A percentile compares a stretch with the other conserved stretches of the same genome.
These are phyloP conservation scores for Vireo altiloquus DNA, from an alignment of 2,113 vertebrate species.

Conservation along the genomic window DNA sequence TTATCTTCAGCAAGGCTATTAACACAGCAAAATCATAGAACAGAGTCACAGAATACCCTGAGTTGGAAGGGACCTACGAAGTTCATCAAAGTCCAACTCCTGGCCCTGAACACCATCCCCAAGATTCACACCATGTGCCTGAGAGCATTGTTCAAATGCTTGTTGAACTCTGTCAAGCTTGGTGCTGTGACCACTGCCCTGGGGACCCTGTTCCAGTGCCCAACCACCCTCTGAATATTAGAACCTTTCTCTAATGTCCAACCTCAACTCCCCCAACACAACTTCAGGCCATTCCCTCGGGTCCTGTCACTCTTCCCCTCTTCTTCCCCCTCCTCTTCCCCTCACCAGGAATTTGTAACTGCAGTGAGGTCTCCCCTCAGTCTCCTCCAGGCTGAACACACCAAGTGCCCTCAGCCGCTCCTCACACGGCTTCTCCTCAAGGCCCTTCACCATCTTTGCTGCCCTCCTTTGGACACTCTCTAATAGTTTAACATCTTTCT, in stretches of 20 bases:
- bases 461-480: neutral
- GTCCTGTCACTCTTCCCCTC: neutral
- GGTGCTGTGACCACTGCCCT: neutral
- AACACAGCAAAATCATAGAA: neutral
- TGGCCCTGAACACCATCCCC: neutral
- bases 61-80: neutral
- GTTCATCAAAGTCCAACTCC: neutral
- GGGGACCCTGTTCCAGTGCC: neutral
- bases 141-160: neutral
- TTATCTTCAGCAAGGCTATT: neutral
- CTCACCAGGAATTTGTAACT: neutral
- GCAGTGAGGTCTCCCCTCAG: neutral
- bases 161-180: neutral
- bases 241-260: neutral
- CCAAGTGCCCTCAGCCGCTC: neutral
- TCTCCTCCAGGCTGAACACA: neutral
- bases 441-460: neutral
- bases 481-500: neutral
- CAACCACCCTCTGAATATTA: neutral
- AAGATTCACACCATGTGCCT: neutral
- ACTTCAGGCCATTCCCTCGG: fast-evolving
- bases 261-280: neutral
- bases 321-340: neutral
- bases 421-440: fast-evolving
- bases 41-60: neutral